A percentile compares a stretch with the other conserved stretches of the same genome.
These are phyloP conservation scores for Anarrhichthys ocellatus DNA, from an alignment of 2,113 vertebrate genomes.

Conservation along the genomic window DNA sequence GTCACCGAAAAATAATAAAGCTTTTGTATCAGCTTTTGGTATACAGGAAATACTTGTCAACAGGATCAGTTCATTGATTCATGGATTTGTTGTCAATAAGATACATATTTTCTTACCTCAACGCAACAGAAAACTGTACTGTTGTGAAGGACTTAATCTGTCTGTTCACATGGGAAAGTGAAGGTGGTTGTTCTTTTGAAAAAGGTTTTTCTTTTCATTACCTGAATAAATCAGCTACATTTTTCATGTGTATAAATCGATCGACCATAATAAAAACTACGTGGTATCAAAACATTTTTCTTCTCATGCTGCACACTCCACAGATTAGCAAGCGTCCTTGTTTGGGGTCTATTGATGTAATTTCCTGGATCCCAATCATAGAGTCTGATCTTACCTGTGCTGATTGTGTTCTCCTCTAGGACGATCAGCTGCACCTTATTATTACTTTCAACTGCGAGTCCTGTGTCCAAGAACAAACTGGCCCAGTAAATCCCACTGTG, in stretches of 20 bases:
- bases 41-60: no score
- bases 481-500: slow-evolving; percentile 42
- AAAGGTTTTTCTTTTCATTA: no score
- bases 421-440: slow-evolving; percentile 30
- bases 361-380: not conserved
- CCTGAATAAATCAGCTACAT: not conserved
- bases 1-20: no score
- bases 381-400: slow-evolving; percentile 37
- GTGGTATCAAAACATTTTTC: not conserved
- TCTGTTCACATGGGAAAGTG: not conserved
- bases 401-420: not conserved
- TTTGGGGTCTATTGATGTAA: not conserved
- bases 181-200: not conserved
- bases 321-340: not conserved
- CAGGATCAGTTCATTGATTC: no score
- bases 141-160: not conserved
- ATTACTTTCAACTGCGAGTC: accelerated
- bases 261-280: not conserved
- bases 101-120: no score
- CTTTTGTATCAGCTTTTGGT: no score
- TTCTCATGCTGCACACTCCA: not conserved
- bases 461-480: accelerated
- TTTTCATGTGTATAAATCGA: not conserved
- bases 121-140: not conserved
- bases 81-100: no score